Conservation (phyloP, 1,140 invertebrate genomes). For the Aphaenogaster rudis region DNA sequence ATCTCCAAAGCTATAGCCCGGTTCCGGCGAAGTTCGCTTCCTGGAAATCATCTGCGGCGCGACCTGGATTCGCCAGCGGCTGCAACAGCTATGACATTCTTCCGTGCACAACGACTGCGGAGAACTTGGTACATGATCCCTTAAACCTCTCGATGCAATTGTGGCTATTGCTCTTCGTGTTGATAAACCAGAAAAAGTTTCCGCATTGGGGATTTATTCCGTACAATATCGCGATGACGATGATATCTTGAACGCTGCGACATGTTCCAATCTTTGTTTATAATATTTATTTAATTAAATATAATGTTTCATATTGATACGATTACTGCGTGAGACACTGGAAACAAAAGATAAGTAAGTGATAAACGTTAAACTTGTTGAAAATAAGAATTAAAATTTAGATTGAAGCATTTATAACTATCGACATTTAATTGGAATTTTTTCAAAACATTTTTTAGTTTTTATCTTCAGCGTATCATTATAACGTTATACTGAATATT, state of each 20-base stretch:
- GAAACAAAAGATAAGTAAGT: not conserved
- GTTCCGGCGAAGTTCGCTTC: conserved; percentile 19
- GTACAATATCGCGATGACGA: not conserved
- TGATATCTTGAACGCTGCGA: not conserved
- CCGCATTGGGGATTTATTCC: not conserved
- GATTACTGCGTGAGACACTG: not conserved
- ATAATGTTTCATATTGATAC: not conserved
- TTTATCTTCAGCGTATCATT: not conserved
- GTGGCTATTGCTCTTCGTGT: not conserved
- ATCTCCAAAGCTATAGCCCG: conserved; percentile 6
- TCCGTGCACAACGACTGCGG: not conserved
- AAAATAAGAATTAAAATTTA: not conserved
- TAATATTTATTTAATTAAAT: not conserved
- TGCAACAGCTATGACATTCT: conserved; percentile 39
- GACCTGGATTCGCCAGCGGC: conserved; percentile 41
- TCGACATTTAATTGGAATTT: not conserved
- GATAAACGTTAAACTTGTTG: not conserved
- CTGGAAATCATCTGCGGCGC: conserved; percentile 40
- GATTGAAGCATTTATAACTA: not conserved
- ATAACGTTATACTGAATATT: not conserved
- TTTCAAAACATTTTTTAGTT: not conserved
- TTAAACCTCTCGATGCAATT: conserved; percentile 17
- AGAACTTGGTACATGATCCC: conserved; percentile 6
- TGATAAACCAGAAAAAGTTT: conserved; percentile 7
- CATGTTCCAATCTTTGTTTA: not conserved